Evolutionary conservation across 1,140 invertebrate species (phyloP).

Genomic region (Thaumatotibia leucotreta): DNA sequence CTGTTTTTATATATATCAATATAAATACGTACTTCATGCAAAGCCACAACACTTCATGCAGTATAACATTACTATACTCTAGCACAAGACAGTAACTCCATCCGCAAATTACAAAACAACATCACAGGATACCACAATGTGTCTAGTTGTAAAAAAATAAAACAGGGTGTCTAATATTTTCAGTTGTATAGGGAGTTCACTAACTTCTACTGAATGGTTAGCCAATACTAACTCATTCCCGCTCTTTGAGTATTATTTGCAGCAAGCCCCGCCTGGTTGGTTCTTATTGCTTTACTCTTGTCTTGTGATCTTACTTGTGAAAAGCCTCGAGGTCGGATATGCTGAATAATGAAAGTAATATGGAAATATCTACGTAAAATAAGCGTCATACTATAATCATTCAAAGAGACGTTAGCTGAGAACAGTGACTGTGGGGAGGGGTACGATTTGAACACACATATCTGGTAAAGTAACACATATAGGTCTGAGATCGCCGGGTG

Average conservation of each 20-base stretch:
- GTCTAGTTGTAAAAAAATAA: background rate
- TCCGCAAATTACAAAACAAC: slow-evolving; percentile 4
- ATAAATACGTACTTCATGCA: slow-evolving; percentile 38
- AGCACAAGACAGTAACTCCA: slow-evolving; percentile 28
- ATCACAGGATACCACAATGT: slow-evolving; percentile 3
- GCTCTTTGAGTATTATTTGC: background rate
- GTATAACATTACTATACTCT: slow-evolving; percentile 22
- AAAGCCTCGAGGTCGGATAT: background rate
- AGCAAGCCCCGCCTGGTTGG: too few species aligned
- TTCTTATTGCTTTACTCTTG: too few species aligned
- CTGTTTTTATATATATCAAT: background rate
- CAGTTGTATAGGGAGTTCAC: background rate
- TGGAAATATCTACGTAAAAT: slow-evolving; percentile 31
- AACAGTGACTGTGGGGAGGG: slow-evolving; percentile 58
- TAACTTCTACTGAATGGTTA: slow-evolving; percentile 13
- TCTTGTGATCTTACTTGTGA: background rate
- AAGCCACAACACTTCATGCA: slow-evolving; percentile 46
- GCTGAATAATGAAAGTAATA: background rate
- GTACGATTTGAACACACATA: slow-evolving; percentile 49
- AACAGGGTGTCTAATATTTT: background rate
- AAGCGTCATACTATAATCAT: slow-evolving; percentile 41
- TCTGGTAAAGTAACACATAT: slow-evolving; percentile 66
- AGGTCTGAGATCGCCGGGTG: slow-evolving; percentile 49
- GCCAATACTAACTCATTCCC: background rate
- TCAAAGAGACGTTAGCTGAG: slow-evolving; percentile 55